Evolutionary conservation across 2,888 invertebrate genomes (phyloP).

Genomic region (Salpingus planirostris): DNA sequence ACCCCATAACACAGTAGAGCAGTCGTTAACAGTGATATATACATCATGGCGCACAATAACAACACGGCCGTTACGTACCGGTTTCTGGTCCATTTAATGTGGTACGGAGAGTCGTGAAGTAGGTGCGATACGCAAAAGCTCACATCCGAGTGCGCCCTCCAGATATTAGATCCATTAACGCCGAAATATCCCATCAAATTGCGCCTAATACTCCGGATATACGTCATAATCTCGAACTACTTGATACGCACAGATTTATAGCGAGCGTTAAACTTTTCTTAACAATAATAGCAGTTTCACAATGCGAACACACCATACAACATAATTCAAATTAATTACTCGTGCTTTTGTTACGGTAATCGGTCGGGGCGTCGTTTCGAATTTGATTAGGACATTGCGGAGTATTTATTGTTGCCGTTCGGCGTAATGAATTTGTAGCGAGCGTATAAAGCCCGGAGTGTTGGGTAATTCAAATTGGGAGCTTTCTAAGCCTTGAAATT

Average conservation of each 20-base stretch:
- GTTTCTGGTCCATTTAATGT: constrained; percentile 14
- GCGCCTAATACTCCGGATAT: no score
- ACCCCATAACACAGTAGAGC: constrained; percentile 9
- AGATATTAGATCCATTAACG: no score
- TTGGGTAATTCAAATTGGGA: no score
- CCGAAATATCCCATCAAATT: no score
- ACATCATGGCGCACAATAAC: constrained; percentile 12
- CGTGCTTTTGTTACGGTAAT: constrained; percentile 7
- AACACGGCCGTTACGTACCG: constrained; percentile 11
- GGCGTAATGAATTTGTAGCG: no score
- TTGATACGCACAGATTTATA: no score
- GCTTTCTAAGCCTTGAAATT: no score
- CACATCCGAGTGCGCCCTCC: no score
- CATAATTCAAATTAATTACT: constrained; percentile 12
- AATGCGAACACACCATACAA: constrained; percentile 2
- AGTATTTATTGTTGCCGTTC: no score
- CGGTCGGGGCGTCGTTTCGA: constrained; percentile 4
- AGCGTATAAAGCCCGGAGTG: no score
- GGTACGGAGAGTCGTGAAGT: constrained; percentile 6
- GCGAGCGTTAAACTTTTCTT: no score
- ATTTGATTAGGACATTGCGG: constrained; percentile 10
- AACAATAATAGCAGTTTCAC: constrained; percentile 4
- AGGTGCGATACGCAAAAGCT: constrained; percentile 7
- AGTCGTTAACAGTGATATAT: constrained; percentile 11
- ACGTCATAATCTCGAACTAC: no score